Percentiles rank a stretch among this genome's conserved stretches.
Evolutionary conservation across 2,888 invertebrate species (phyloP).

Genomic region (Hoplodrina ambigua): DNA sequence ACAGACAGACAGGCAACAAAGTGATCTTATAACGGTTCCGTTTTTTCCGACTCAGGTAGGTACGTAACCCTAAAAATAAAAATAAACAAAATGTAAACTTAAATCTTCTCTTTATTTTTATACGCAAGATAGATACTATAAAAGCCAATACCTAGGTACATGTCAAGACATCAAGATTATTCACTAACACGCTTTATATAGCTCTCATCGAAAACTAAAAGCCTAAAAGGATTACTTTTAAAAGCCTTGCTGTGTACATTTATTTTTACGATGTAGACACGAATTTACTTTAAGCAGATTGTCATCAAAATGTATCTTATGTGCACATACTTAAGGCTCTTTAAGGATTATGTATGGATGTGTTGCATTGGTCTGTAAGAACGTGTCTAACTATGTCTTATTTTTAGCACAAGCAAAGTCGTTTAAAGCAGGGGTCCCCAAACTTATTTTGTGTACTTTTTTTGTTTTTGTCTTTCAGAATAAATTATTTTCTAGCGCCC

Average conservation of each 20-base stretch:
- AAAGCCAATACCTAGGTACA: slow-evolving; percentile 9
- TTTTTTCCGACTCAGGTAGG: no score
- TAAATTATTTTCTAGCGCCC: no score
- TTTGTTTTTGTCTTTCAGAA: no score
- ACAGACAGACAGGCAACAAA: no score
- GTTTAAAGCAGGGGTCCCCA: no score
- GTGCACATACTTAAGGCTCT: not conserved
- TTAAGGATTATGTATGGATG: not conserved
- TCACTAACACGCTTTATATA: slow-evolving; percentile 29
- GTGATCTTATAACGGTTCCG: no score
- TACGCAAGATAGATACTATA: not conserved
- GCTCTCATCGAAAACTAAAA: slow-evolving; percentile 49
- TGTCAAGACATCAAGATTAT: slow-evolving; percentile 33
- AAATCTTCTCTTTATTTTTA: no score
- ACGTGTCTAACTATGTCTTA: not conserved
- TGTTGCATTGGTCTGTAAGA: not conserved
- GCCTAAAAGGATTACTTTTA: slow-evolving; percentile 50
- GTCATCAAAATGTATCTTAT: slow-evolving; percentile 20
- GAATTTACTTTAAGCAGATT: slow-evolving; percentile 39
- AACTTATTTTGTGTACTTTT: no score
- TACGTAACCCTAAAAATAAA: no score
- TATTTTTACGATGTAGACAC: slow-evolving; percentile 49
- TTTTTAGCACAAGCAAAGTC: not conserved
- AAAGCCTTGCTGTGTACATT: slow-evolving; percentile 52
- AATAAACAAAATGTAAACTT: no score